Evolutionary conservation across 2,888 invertebrate genomes (phyloP).

Genomic region (Troilus luridus): DNA sequence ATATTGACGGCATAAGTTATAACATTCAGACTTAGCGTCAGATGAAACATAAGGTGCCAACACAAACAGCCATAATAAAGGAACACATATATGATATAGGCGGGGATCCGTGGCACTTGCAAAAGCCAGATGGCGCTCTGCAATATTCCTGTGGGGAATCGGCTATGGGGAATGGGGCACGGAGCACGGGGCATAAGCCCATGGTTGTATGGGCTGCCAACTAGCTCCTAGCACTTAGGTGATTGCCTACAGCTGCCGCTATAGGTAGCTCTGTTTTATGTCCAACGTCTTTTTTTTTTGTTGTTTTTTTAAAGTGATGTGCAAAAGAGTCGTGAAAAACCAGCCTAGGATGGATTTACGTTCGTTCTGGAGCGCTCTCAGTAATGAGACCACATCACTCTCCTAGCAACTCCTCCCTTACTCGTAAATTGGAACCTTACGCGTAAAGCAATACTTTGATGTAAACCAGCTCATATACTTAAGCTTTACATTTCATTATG

Average conservation of each 20-base stretch:
- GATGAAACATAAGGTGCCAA: neutral
- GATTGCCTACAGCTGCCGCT: conserved; percentile 24
- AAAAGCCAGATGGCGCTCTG: neutral
- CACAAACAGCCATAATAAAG: conserved; percentile 25
- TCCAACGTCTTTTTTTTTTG: neutral
- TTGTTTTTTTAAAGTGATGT: neutral
- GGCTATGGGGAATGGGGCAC: neutral
- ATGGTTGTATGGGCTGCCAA: neutral
- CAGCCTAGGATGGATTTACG: neutral
- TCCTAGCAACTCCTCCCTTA: neutral
- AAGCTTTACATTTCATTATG: no score
- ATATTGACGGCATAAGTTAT: neutral
- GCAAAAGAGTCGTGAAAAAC: conserved; percentile 19
- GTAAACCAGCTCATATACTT: no score
- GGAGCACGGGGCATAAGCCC: neutral
- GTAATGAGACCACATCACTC: neutral
- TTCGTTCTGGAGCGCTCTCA: neutral
- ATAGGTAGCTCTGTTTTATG: conserved; percentile 1
- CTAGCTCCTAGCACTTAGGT: conserved; percentile 36
- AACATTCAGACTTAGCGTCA: neutral
- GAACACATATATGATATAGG: neutral
- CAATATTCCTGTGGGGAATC: conserved; percentile 3
- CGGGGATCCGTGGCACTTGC: neutral
- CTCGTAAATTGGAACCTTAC: neutral
- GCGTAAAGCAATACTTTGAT: no score